phyloP scores from a whole-genome alignment of 1,140 invertebrate species.

The Coelopa frigida region DNA sequence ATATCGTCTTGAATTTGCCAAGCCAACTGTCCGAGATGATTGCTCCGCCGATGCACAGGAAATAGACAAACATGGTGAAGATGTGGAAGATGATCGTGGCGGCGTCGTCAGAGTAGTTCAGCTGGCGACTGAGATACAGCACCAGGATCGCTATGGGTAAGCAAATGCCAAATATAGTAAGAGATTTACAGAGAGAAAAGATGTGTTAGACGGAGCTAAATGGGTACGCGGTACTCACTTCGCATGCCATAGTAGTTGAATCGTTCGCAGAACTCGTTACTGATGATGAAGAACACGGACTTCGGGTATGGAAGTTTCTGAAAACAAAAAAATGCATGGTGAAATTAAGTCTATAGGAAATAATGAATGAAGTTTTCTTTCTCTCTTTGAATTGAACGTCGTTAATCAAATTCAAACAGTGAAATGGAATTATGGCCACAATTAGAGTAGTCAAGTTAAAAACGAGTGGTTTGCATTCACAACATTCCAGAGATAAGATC shows the following conservation, averaged over 20 bases:
- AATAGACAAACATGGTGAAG: conserved; percentile 75
- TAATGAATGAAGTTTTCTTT: too few species aligned
- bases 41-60: conserved; percentile 72
- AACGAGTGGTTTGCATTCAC: too few species aligned
- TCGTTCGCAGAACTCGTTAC: conserved; percentile 94
- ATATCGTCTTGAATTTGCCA: conserved; percentile 78
- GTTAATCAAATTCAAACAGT: background rate
- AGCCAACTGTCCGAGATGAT: conserved; percentile 76
- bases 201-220: conserved; percentile 59
- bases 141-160: conserved; percentile 70
- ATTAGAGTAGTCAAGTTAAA: too few species aligned
- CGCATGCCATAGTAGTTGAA: conserved; percentile 95
- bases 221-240: conserved; percentile 61
- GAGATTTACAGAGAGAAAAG: conserved; percentile 71
- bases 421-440: too few species aligned
- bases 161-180: conserved; percentile 50
- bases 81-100: conserved; percentile 72
- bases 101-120: conserved; percentile 55
- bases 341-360: background rate
- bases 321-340: conserved; percentile 38
- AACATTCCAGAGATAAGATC: too few species aligned
- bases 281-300: conserved; percentile 88
- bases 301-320: conserved; percentile 77
- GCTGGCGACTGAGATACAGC: conserved; percentile 62
- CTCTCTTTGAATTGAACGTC: too few species aligned